Percentiles rank a stretch among this genome's conserved stretches.
Evolutionary conservation across 2,113 vertebrate genomes (phyloP).

Genomic region (Bos javanicus): DNA sequence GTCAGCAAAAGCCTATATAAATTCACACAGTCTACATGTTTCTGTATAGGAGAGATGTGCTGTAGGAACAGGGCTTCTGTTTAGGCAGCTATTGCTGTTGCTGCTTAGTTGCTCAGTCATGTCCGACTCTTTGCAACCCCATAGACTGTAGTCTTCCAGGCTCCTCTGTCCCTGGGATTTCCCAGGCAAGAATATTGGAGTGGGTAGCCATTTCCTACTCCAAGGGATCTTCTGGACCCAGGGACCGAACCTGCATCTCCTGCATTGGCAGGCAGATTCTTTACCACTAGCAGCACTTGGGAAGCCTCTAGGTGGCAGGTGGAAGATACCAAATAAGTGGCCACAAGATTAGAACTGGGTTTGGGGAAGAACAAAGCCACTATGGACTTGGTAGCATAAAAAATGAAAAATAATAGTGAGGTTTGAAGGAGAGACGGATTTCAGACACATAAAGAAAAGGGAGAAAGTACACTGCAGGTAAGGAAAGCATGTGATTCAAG

Average conservation of each 20-base stretch:
- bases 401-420: neutral
- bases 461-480: neutral
- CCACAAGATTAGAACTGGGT: neutral
- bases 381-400: neutral
- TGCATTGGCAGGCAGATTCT: neutral
- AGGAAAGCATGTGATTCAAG: neutral
- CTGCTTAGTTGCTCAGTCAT: neutral
- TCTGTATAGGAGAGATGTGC: neutral
- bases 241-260: neutral
- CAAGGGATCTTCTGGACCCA: neutral
- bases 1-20: neutral
- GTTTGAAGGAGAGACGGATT: neutral
- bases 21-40: neutral
- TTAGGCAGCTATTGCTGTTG: neutral
- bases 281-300: neutral
- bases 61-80: neutral
- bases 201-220: neutral
- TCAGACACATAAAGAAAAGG: neutral
- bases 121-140: neutral
- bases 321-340: neutral
- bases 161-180: neutral
- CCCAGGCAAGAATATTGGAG: neutral
- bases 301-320: neutral
- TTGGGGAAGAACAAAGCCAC: neutral
- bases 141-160: neutral